phyloP scores from a whole-genome alignment of 2,797 vertebrate species.

The Triplophysa bombifrons region DNA sequence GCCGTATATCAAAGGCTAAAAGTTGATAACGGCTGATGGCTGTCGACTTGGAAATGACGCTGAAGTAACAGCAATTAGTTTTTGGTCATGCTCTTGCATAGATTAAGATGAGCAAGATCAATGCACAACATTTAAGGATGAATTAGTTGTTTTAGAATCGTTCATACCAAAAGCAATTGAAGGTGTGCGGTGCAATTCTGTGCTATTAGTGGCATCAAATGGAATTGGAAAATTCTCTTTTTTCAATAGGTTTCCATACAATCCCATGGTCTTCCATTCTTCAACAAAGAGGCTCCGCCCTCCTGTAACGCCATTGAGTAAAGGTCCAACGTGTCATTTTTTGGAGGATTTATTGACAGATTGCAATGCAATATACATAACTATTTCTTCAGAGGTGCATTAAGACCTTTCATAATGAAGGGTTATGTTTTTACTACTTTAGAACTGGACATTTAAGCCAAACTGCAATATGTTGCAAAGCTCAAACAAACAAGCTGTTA shows the following conservation, averaged over 20 bases:
- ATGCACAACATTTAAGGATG: not conserved
- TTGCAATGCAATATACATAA: no score
- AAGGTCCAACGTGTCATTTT: no score
- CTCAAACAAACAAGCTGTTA: not conserved
- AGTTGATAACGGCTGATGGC: not conserved
- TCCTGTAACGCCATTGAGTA: not conserved
- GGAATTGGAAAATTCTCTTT: no score
- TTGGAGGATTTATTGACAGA: no score
- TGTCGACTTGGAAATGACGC: not conserved
- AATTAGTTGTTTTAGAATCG: not conserved
- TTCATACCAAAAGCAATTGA: not conserved
- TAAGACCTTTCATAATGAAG: no score
- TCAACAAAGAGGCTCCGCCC: not conserved
- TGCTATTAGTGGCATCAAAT: no score
- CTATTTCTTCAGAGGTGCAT: no score
- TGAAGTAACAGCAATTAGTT: not conserved
- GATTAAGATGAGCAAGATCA: not conserved
- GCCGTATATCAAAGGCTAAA: constrained; percentile 24
- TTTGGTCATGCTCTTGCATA: not conserved
- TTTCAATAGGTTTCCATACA: not conserved
- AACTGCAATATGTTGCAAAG: not conserved
- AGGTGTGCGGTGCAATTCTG: not conserved
- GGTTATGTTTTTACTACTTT: no score
- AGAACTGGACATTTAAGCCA: not conserved
- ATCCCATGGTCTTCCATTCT: not conserved